Percentiles rank a stretch among this genome's conserved stretches.
Conservation (phyloP, 2,888 invertebrate genomes). For the Desoria tigrina region DNA sequence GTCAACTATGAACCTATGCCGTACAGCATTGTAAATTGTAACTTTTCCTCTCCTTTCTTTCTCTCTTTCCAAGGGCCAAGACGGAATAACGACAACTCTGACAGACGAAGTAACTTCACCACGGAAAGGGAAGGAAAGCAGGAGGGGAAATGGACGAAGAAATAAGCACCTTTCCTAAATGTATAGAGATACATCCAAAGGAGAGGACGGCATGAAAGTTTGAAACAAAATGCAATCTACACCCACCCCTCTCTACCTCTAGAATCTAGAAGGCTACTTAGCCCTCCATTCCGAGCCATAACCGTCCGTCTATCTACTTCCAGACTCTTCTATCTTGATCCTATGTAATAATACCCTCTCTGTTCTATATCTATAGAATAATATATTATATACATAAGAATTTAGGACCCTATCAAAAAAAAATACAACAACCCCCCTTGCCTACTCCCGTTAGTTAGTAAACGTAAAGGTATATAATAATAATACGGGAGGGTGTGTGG, state of each 20-base stretch:
- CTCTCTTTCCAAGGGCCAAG: no score
- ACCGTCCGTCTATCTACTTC: background rate
- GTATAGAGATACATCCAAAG: background rate
- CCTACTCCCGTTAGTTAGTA: no score
- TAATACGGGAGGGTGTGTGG: no score
- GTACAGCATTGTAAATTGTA: background rate
- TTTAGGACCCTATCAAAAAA: no score
- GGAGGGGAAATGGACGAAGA: background rate
- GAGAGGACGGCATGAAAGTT: background rate
- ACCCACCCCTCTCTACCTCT: background rate
- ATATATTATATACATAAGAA: no score
- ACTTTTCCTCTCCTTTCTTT: no score
- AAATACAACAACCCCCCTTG: no score
- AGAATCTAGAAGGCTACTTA: background rate
- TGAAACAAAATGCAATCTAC: slow-evolving; percentile 8
- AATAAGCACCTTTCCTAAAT: slow-evolving; percentile 9
- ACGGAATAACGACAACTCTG: background rate
- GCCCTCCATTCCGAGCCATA: background rate
- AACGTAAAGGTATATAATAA: no score
- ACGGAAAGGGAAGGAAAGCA: background rate
- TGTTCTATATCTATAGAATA: no score
- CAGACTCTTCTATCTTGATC: no score
- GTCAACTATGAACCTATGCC: no score
- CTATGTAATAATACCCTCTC: no score
- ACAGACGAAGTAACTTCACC: background rate